Evolutionary conservation across 2,888 invertebrate genomes (phyloP).

Genomic region (Andrena dorsata): DNA sequence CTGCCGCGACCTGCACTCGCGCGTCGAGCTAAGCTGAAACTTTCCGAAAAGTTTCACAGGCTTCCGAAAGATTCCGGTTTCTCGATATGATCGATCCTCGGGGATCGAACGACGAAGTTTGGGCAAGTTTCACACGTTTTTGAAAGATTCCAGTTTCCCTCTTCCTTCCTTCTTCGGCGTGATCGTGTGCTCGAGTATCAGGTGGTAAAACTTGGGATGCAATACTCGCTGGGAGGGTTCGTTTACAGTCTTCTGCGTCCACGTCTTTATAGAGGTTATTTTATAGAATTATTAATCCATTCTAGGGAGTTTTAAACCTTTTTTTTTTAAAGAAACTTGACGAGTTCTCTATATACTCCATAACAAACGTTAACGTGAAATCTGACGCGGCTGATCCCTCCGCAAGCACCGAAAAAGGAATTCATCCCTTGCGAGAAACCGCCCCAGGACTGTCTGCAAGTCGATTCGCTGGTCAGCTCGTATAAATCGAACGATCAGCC

Average conservation of each 20-base stretch:
- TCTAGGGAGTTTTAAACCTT: no score
- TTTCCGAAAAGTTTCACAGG: not conserved
- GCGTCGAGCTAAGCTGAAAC: not conserved
- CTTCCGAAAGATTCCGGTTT: not conserved
- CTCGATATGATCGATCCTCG: not conserved
- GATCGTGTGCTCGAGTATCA: not conserved
- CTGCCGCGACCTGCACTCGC: not conserved
- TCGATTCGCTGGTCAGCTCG: not conserved
- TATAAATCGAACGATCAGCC: conserved; percentile 43
- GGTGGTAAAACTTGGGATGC: not conserved
- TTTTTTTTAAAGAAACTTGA: not conserved
- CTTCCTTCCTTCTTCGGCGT: not conserved
- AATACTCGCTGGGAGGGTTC: not conserved
- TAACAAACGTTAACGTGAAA: not conserved
- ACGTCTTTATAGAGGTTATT: no score
- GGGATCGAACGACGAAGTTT: conserved; percentile 9
- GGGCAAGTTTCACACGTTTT: not conserved
- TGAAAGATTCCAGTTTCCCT: not conserved
- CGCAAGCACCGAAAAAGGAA: no score
- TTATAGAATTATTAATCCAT: no score
- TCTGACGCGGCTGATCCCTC: no score
- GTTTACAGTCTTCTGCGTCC: no score
- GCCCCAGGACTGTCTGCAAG: no score
- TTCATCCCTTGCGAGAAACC: not conserved
- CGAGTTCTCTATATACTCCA: not conserved